Evolutionary conservation across 1,140 invertebrate species (phyloP).

Genomic region (Aradophagus sp.): DNA sequence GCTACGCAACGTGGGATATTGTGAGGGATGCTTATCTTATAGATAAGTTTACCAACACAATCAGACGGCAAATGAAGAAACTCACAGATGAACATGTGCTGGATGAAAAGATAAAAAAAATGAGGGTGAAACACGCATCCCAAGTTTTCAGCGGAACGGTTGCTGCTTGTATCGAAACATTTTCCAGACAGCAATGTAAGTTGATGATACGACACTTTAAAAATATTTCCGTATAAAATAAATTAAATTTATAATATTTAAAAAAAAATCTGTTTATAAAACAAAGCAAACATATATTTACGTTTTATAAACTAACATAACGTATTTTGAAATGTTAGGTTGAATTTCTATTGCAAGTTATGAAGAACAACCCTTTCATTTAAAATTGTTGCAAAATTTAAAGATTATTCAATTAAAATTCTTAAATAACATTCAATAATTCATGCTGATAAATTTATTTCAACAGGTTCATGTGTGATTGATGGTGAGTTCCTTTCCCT

Average conservation of each 20-base stretch:
- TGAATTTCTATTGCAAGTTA: too few relatives aligned
- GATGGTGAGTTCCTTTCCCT: neutral
- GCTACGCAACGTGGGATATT: constrained; percentile 3
- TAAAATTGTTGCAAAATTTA: too few relatives aligned
- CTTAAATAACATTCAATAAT: too few relatives aligned
- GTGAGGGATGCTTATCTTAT: neutral
- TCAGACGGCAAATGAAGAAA: neutral
- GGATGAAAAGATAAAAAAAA: constrained; percentile 4
- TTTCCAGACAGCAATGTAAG: neutral
- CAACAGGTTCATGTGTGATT: constrained; percentile 1
- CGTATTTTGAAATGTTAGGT: too few relatives aligned
- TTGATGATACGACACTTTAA: neutral
- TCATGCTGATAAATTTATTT: too few relatives aligned
- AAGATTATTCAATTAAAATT: too few relatives aligned
- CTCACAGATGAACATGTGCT: constrained; percentile 3
- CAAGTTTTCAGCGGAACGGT: constrained; percentile 6
- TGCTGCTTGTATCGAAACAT: neutral
- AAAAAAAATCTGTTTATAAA: too few relatives aligned
- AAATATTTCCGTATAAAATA: too few relatives aligned
- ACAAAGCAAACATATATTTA: too few relatives aligned
- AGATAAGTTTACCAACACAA: neutral
- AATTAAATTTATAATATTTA: too few relatives aligned
- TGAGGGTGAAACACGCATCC: constrained; percentile 3
- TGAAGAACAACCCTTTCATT: too few relatives aligned
- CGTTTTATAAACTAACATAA: too few relatives aligned